Evolutionary conservation across 2,797 vertebrate genomes (phyloP), one percentile per base, ranked within the genome.

Genomic region (Gymnocypris eckloni): DNA sequence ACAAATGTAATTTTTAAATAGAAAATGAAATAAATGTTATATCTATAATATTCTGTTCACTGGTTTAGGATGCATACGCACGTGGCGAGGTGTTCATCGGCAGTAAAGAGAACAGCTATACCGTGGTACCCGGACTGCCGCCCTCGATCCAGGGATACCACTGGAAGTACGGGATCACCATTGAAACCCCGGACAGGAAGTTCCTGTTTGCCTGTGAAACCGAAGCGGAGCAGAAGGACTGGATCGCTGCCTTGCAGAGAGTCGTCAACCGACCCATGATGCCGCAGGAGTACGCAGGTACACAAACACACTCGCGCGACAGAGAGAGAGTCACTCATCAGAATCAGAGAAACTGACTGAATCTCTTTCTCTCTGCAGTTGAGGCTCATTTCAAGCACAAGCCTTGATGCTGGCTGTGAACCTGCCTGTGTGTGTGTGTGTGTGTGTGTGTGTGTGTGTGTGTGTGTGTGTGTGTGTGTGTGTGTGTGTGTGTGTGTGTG

Each of bases 341-440:
- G 28, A 12, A 6, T n/a, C 10, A 1, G 54, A n/a, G 20, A 10
- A 33, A 18, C 37, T 33, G 15, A 76, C 2, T 20, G 15, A 0
- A 8, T 82, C 84, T 88, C 4, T 41, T 78, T 90, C 79, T 89
- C 16, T 86, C 90, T 94, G 18, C 94, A 99, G 98, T 99, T 93
- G 98, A 99, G 93, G 98, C 98, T 88, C 97, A 97, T 93, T 99
- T 99, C 90, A 99, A 99, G 94, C 98, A 99, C 95, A 99, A 99
- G 94, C 98, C 98, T 81, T 99, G 96, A 95, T 25, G 87, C n/a
- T 28, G 67, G 82, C 41, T 71, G 75, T 71, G 75, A 28, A 28
- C 28, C 28, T 28, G 28, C 28, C 28, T 28, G 18, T 15, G 59
- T 25, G 48, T 15, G 48, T 50, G 48, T 50, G 59, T 25, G 15